phyloP scores from a whole-genome alignment of 2,888 invertebrate species.

The Drosophila anomelani region DNA sequence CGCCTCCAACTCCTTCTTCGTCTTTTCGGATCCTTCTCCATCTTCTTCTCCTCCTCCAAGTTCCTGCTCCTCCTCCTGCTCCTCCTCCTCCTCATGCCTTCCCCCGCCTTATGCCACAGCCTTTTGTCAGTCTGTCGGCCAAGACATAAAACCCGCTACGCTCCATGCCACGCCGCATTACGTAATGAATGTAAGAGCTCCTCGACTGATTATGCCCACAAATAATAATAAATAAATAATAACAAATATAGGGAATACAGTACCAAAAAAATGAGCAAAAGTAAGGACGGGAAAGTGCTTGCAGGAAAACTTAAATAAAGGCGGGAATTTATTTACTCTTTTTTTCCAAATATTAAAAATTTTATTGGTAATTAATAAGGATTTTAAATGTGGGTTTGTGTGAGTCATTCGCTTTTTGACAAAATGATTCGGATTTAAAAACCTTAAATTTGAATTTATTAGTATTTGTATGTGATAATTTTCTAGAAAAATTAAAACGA shows the following conservation, averaged over 20 bases:
- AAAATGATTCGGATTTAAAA: no score
- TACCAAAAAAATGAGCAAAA: not conserved
- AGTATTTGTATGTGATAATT: no score
- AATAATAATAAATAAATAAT: conserved; percentile 57
- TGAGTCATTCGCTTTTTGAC: no score
- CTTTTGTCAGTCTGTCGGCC: conserved; percentile 25
- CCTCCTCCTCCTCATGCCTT: not conserved
- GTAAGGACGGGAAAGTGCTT: not conserved
- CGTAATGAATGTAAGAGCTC: conserved; percentile 67
- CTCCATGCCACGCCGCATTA: conserved; percentile 53
- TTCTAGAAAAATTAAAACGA: not conserved
- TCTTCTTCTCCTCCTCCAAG: not conserved
- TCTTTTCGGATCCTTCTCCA: not conserved
- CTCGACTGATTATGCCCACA: conserved; percentile 58
- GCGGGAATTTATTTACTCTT: not conserved
- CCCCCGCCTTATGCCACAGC: not conserved
- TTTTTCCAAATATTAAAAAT: not conserved
- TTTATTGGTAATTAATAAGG: no score
- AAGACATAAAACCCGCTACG: conserved; percentile 56
- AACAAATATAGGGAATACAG: conserved; percentile 6
- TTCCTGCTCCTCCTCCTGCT: no score
- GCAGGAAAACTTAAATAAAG: no score
- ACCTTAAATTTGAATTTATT: no score
- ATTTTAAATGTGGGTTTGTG: not conserved
- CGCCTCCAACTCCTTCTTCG: not conserved